Evolutionary conservation across 53 echinoderm and acorn worm genomes (phyloP), one percentile per base, ranked within the genome.

Genomic region (Holothuria leucospilota): DNA sequence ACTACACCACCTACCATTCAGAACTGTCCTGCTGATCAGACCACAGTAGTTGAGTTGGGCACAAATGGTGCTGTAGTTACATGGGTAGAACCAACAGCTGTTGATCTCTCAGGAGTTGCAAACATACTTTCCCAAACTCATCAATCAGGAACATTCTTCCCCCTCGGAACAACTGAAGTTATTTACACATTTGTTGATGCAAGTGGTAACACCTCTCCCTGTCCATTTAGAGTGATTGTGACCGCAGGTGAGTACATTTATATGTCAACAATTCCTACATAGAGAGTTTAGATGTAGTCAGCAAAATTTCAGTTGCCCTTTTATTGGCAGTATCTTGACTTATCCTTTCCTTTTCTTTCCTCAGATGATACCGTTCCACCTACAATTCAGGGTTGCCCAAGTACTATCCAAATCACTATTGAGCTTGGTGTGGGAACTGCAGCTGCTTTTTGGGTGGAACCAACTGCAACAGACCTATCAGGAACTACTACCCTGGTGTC

Each of bases 151-250:
- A 61, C 68, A 18, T 59, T 46, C 25, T 94, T 94, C 66, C 69
- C 91, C 9, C 52, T 94, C 30, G 91, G 91, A 42, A 49, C 79
- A 13, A 94, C 94, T 51, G 23, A 30, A 21, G 88, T 94, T 30
- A 70, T 53, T 25, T 94, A 94, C 67, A 85, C 82, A 26, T 89
- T 94, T 41, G 86, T 81, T 71, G 94, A 94, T 82, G 67, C 74
- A 15, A 68, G 91, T n/a, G 94, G 94, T 1, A 94, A 94, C 27
- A 39, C 62, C 13, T 91, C 65, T 42, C 40, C n/a, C 34, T 94
- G 94, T 65, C 82, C 84, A 13, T 94, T 94, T 81, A 62, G 23
- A 63, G 74, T 94, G 60, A 87, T 79, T 69, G 81, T 91, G 16
- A 16, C 3, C 20, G 25, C 74, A 18, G 74, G 74, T 73, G 16